phyloP scores from a whole-genome alignment of 2,888 invertebrate genomes.

The Agrotis ipsilon region DNA sequence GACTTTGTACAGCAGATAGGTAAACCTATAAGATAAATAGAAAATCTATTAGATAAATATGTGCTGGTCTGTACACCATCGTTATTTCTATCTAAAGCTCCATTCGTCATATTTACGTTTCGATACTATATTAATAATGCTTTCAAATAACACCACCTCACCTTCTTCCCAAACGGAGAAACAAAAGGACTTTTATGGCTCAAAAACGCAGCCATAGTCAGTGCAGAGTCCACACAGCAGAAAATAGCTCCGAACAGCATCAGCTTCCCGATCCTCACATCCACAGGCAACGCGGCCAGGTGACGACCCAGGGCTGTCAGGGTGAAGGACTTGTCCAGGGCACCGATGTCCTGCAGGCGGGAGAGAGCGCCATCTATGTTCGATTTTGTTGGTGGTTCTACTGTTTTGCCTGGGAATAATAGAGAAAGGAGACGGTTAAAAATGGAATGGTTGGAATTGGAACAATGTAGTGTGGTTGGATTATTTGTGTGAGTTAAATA shows the following conservation, averaged over 20 bases:
- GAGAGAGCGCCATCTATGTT: conserved; percentile 93
- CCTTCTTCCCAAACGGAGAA: conserved; percentile 93
- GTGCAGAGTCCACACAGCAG: conserved; percentile 97
- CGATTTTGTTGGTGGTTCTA: conserved; percentile 94
- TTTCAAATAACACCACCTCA: too few relatives aligned
- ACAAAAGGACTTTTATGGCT: conserved; percentile 95
- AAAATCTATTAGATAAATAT: too few relatives aligned
- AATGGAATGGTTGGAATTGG: neutral
- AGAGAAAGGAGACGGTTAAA: neutral
- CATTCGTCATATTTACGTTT: too few relatives aligned
- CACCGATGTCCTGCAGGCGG: conserved; percentile 94
- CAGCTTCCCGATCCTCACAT: conserved; percentile 97
- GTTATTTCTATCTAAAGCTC: too few relatives aligned
- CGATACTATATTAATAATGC: too few relatives aligned
- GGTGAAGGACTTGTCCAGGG: conserved; percentile 93
- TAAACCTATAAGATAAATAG: too few relatives aligned
- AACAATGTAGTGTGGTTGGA: neutral
- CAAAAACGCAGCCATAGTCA: conserved; percentile 97
- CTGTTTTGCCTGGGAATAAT: conserved; percentile 89
- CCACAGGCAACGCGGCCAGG: conserved; percentile 96
- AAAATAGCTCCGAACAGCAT: conserved; percentile 98
- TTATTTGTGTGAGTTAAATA: too few relatives aligned
- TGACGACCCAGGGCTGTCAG: conserved; percentile 97
- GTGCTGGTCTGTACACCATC: too few relatives aligned
- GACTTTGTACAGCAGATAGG: too few relatives aligned